Evolutionary conservation across 2,888 invertebrate genomes (phyloP).

Genomic region (Amphipyra berbera): DNA sequence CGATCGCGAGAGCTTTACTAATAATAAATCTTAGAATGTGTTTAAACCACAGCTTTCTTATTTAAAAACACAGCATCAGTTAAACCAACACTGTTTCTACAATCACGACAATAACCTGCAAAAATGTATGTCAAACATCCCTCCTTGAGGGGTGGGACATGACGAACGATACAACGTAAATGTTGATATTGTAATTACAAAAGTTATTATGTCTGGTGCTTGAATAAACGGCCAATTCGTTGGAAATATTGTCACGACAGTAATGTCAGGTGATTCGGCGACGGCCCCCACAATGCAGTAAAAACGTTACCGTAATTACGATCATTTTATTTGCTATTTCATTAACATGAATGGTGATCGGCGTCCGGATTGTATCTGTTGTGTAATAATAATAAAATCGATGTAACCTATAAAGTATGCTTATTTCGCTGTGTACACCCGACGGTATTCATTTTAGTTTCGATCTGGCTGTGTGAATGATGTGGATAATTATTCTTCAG

Average conservation of each 20-base stretch:
- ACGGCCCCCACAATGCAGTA: constrained; percentile 83
- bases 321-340: constrained; percentile 86
- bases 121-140: constrained; percentile 21
- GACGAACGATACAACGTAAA: constrained; percentile 62
- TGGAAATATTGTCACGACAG: constrained; percentile 84
- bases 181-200: constrained; percentile 81
- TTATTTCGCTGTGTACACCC: constrained; percentile 21
- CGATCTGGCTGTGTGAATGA: not conserved
- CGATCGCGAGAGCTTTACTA: too few species aligned
- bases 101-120: constrained; percentile 13
- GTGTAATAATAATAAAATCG: constrained; percentile 63
- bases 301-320: constrained; percentile 85
- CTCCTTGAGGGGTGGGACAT: constrained; percentile 20
- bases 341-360: constrained; percentile 84
- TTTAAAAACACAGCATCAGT: not conserved
- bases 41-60: too few species aligned
- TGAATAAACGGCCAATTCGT: constrained; percentile 85
- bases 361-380: constrained; percentile 73
- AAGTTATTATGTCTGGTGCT: constrained; percentile 84
- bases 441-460: not conserved
- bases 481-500: not conserved
- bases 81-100: constrained; percentile 1
- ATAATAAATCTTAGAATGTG: too few species aligned
- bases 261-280: constrained; percentile 87
- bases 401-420: constrained; percentile 56